Percentiles rank a stretch among this genome's conserved stretches.
These are phyloP conservation scores for Cynocephalus volans DNA, from an alignment of 2,113 vertebrate species.

Conservation along the genomic window DNA sequence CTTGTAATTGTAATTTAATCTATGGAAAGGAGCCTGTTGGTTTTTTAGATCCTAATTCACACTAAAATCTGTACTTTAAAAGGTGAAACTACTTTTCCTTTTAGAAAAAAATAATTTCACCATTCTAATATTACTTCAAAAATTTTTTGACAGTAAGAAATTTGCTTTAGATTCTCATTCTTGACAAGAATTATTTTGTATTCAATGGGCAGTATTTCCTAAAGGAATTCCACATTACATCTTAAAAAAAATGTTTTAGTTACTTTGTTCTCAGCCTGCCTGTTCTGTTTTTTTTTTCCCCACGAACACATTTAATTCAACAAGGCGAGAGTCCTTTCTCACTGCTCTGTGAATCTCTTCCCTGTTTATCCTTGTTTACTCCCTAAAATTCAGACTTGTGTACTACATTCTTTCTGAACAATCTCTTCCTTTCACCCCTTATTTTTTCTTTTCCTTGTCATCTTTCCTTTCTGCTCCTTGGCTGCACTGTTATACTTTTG, in stretches of 20 bases:
- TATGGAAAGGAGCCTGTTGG: not conserved
- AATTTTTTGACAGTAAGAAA: not conserved
- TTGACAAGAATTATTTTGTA: slow-evolving; percentile 42
- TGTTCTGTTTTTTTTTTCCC: not conserved
- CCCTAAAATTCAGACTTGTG: not conserved
- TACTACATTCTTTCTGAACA: not conserved
- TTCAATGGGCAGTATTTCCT: not conserved
- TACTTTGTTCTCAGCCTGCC: slow-evolving; percentile 8
- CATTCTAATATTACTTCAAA: slow-evolving; percentile 50
- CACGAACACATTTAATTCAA: not conserved
- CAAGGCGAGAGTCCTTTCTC: not conserved
- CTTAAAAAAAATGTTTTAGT: not conserved
- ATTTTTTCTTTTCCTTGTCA: not conserved
- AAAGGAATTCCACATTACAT: not conserved
- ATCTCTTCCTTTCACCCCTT: not conserved
- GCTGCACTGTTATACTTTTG: not conserved
- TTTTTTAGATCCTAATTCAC: slow-evolving; percentile 36
- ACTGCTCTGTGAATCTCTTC: not conserved
- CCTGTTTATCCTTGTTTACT: not conserved
- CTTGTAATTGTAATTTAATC: slow-evolving; percentile 44
- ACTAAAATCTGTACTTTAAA: slow-evolving; percentile 47
- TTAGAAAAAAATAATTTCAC: slow-evolving; percentile 15
- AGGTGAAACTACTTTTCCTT: not conserved
- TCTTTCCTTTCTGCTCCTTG: not conserved
- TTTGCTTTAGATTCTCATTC: slow-evolving; percentile 45